Conservation (phyloP, 2,113 vertebrate genomes). For the Cisticola juncidis region DNA sequence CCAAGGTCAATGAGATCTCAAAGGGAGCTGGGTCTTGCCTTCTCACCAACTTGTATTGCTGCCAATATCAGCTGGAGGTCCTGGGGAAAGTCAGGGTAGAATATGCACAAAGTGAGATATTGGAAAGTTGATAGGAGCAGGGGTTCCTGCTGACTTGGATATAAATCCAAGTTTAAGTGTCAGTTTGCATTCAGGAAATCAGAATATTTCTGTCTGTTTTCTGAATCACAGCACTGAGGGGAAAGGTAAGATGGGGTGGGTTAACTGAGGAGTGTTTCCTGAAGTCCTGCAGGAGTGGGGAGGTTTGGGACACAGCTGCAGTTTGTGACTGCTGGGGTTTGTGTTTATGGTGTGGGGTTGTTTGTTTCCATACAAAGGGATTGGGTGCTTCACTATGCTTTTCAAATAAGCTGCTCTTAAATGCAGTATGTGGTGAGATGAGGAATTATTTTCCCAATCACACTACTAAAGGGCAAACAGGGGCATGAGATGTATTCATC, state of each 20-base stretch:
- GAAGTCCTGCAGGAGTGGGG: not conserved
- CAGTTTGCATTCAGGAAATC: not conserved
- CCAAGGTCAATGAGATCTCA: slow-evolving; percentile 55
- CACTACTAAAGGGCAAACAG: rapidly evolving
- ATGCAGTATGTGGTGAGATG: rapidly evolving
- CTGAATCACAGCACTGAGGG: not conserved
- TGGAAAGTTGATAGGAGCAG: not conserved
- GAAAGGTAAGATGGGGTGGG: not conserved
- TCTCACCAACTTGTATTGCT: slow-evolving; percentile 14
- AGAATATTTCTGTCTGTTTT: not conserved
- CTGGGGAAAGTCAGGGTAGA: not conserved
- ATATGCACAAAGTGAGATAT: not conserved
- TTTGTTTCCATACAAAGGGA: not conserved
- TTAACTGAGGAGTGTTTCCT: not conserved
- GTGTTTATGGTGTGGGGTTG: not conserved
- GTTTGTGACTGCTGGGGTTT: not conserved
- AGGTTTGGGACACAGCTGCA: not conserved
- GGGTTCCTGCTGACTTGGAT: not conserved
- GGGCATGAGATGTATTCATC: not conserved
- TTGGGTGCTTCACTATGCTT: not conserved
- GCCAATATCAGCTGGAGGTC: slow-evolving; percentile 2
- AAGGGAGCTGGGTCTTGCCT: slow-evolving; percentile 15
- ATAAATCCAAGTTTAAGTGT: not conserved
- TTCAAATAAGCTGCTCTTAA: not conserved
- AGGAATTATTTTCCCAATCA: not conserved